Evolutionary conservation across 2,113 vertebrate species (phyloP).

Genomic region (Syngnathus scovelli): DNA sequence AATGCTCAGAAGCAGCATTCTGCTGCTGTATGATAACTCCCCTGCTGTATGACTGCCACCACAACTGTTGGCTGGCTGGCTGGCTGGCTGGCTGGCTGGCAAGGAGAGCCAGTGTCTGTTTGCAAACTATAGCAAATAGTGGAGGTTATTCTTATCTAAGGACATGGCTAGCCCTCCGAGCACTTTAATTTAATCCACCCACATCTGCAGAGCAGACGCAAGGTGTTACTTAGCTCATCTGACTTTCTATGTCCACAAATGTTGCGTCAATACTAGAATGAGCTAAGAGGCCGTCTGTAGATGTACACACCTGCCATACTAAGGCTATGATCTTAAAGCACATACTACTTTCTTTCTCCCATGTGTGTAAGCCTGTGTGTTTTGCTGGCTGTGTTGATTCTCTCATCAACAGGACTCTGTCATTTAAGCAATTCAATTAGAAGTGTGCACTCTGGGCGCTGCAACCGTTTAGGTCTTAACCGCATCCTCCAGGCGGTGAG

Average conservation of each 20-base stretch:
- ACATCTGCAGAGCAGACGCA: slow-evolving; percentile 13
- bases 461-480: no score
- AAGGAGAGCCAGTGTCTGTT: slow-evolving; percentile 19
- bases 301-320: slow-evolving; percentile 20
- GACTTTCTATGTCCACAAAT: slow-evolving; percentile 29
- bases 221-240: slow-evolving; percentile 25
- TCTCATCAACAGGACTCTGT: no score
- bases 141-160: slow-evolving; percentile 24
- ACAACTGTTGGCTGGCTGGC: slow-evolving; percentile 1
- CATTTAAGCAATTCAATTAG: no score
- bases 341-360: no score
- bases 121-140: slow-evolving; percentile 34
- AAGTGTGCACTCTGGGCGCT: no score
- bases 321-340: no score
- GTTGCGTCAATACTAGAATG: slow-evolving; percentile 35
- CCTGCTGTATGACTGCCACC: no score
- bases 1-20: slow-evolving; percentile 7
- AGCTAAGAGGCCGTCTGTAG: slow-evolving; percentile 16
- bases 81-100: slow-evolving; percentile 8
- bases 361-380: no score
- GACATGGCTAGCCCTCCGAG: slow-evolving; percentile 32
- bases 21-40: slow-evolving; percentile 10
- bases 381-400: no score
- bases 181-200: slow-evolving; percentile 24
- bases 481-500: no score